Evolutionary conservation across 1,140 invertebrate species (phyloP).

Genomic region (Drosophila miranda): DNA sequence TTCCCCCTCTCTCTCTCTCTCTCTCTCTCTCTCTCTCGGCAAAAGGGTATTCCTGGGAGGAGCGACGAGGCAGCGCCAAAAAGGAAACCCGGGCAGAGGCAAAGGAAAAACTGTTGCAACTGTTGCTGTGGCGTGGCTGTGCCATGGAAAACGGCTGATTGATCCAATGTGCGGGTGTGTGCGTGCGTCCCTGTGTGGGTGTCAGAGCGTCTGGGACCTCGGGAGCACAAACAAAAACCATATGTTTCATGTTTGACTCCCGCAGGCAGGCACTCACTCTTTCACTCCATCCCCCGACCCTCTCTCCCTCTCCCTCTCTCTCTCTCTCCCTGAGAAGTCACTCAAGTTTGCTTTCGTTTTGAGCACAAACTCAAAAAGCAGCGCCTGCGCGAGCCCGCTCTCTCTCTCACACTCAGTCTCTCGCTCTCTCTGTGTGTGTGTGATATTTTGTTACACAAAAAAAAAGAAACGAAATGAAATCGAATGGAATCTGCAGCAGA

Average conservation of each 20-base stretch:
- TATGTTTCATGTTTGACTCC: constrained; percentile 67
- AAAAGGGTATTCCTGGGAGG: no score
- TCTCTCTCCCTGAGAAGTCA: not conserved
- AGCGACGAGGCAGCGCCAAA: constrained; percentile 25
- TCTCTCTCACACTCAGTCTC: not conserved
- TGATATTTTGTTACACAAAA: constrained; percentile 79
- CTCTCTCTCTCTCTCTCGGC: no score
- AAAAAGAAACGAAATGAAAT: constrained; percentile 56
- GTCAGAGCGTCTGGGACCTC: constrained; percentile 11
- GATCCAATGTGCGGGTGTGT: constrained; percentile 24
- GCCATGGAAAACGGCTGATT: constrained; percentile 48
- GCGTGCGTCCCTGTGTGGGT: constrained; percentile 23
- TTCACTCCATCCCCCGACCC: no score
- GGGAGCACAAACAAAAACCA: constrained; percentile 73
- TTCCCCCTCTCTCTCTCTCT: no score
- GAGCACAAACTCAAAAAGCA: constrained; percentile 52
- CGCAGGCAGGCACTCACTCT: constrained; percentile 13
- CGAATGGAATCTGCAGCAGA: constrained; percentile 62
- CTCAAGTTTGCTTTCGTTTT: constrained; percentile 66
- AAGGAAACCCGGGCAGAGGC: constrained; percentile 50
- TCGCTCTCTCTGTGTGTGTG: constrained; percentile 35
- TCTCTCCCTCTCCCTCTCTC: not conserved
- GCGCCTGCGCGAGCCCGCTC: constrained; percentile 50
- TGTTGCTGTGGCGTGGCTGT: constrained; percentile 56
- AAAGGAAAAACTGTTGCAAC: constrained; percentile 36